phyloP scores from a whole-genome alignment of 2,113 vertebrate species.

The Marmota monax region DNA sequence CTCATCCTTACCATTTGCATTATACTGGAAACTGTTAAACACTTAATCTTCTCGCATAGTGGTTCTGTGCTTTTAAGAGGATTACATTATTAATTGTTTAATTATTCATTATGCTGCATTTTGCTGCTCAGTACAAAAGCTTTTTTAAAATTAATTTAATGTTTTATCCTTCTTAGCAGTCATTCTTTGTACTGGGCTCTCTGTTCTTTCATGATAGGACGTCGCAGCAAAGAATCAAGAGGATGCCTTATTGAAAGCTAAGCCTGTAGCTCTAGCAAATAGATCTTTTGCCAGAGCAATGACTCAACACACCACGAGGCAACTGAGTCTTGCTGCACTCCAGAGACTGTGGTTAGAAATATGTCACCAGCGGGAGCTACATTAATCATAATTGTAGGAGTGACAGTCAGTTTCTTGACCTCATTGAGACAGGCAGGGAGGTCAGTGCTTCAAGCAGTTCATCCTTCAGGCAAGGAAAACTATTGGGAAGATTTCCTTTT shows the following conservation, averaged over 20 bases:
- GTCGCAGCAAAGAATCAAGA: constrained; percentile 73
- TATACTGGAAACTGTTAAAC: constrained; percentile 82
- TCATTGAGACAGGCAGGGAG: constrained; percentile 81
- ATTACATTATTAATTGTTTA: constrained; percentile 87
- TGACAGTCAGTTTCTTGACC: constrained; percentile 86
- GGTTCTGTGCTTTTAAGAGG: constrained; percentile 86
- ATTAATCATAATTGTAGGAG: constrained; percentile 85
- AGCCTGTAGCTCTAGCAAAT: constrained; percentile 69
- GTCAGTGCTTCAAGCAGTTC: constrained; percentile 82
- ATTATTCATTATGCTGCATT: constrained; percentile 85
- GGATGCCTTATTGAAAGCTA: constrained; percentile 74
- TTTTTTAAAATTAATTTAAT: constrained; percentile 72
- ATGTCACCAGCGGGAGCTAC: constrained; percentile 79
- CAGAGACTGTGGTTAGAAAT: constrained; percentile 81
- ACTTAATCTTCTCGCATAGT: constrained; percentile 84
- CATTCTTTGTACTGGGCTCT: constrained; percentile 42
- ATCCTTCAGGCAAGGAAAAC: constrained; percentile 81
- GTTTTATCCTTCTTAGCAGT: constrained; percentile 81
- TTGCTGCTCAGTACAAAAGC: constrained; percentile 81
- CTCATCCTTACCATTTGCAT: constrained; percentile 79
- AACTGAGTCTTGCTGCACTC: constrained; percentile 69
- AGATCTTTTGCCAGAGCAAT: constrained; percentile 73
- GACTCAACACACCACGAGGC: constrained; percentile 74
- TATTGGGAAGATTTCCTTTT: constrained; percentile 75
- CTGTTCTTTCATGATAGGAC: constrained; percentile 71